Evolutionary conservation across 2,113 vertebrate species (phyloP).

Genomic region (Carassius auratus): DNA sequence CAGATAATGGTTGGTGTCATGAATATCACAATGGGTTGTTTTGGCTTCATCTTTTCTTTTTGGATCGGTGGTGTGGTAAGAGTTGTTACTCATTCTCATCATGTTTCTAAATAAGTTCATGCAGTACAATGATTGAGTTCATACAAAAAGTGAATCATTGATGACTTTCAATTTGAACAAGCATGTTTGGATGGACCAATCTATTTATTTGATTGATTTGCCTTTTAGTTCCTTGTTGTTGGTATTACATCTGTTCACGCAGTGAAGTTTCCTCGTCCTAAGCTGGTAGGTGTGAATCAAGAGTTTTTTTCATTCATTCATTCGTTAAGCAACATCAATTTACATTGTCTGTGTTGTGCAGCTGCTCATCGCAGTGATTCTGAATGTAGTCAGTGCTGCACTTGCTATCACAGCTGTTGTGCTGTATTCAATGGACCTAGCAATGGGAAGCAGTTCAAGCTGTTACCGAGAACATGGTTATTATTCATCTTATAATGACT

Average conservation of each 20-base stretch:
- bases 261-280: constrained; percentile 65
- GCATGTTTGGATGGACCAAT: neutral
- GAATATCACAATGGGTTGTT: constrained; percentile 59
- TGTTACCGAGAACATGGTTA: neutral
- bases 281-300: constrained; percentile 66
- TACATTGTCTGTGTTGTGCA: constrained; percentile 40
- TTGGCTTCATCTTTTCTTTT: neutral
- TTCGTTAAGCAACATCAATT: neutral
- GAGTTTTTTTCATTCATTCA: neutral
- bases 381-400: constrained; percentile 18
- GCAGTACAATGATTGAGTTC: neutral
- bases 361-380: constrained; percentile 59
- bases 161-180: neutral
- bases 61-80: constrained; percentile 69
- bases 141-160: neutral
- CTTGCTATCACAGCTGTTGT: too few relatives aligned
- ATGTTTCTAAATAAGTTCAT: neutral
- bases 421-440: too few relatives aligned
- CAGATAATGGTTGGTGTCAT: constrained; percentile 70
- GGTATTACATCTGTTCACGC: constrained; percentile 66
- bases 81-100: neutral
- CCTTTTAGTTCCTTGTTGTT: constrained; percentile 61
- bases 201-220: constrained; percentile 27
- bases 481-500: neutral
- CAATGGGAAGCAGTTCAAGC: rapidly evolving